phyloP scores from a whole-genome alignment of 2,797 vertebrate species.

The Paguma larvata region DNA sequence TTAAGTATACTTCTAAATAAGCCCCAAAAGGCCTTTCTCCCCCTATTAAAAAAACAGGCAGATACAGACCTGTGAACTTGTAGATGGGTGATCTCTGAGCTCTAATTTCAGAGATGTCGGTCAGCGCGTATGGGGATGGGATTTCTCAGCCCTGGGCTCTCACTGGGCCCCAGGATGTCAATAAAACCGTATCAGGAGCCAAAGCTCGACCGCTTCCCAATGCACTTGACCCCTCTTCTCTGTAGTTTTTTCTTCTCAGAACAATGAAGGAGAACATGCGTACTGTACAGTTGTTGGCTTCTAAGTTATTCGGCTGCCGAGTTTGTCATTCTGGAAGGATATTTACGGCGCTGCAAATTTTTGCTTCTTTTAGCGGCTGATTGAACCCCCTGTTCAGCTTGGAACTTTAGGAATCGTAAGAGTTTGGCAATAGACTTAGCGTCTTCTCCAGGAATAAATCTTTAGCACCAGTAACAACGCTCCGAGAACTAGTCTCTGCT shows the following conservation, averaged over 20 bases:
- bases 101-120: not conserved
- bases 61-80: not conserved
- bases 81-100: not conserved
- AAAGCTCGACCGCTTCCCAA: not conserved
- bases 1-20: conserved; percentile 18
- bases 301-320: not conserved
- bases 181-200: not conserved
- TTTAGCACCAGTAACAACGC: not conserved
- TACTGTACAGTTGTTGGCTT: not conserved
- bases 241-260: not conserved
- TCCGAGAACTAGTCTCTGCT: not conserved
- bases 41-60: conserved; percentile 17
- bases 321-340: not conserved
- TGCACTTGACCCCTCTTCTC: not conserved
- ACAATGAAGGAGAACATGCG: not conserved
- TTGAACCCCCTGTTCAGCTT: not conserved
- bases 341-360: not conserved
- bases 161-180: not conserved
- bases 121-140: not conserved
- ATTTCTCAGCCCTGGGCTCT: not conserved
- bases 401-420: not conserved
- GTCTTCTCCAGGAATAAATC: not conserved
- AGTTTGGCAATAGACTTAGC: not conserved
- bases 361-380: not conserved
- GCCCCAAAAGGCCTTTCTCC: not conserved